Evolutionary conservation across 1,140 invertebrate species (phyloP).

Genomic region (Condylostylus longicornis): DNA sequence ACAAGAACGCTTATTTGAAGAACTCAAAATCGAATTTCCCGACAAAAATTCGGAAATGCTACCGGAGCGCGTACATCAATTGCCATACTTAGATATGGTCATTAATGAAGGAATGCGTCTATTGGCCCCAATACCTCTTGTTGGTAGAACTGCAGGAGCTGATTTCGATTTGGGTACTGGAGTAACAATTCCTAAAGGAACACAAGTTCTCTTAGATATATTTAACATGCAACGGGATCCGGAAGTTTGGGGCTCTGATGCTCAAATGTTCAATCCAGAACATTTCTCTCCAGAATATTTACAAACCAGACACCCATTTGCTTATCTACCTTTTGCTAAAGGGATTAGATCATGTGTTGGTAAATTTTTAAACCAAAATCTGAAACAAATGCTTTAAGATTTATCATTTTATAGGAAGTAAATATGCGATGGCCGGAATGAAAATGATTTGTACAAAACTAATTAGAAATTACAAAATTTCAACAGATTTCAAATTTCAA

Average conservation of each 20-base stretch:
- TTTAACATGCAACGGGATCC: constrained; percentile 26
- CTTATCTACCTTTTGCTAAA: constrained; percentile 28
- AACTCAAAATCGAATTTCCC: constrained; percentile 42
- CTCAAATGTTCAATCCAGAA: constrained; percentile 20
- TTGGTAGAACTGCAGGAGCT: constrained; percentile 15
- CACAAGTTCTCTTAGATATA: constrained; percentile 25
- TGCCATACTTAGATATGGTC: constrained; percentile 48
- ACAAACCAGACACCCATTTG: constrained; percentile 16
- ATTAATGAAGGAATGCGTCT: constrained; percentile 47
- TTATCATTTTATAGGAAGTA: too few relatives aligned
- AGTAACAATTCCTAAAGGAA: constrained; percentile 18
- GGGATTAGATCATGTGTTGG: constrained; percentile 31
- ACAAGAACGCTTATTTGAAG: constrained; percentile 43
- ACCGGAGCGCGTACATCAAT: constrained; percentile 39
- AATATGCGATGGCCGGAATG: too few relatives aligned
- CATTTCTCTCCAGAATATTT: constrained; percentile 19
- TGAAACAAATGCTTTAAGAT: too few relatives aligned
- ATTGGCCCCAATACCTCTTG: constrained; percentile 26
- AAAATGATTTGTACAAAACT: too few relatives aligned
- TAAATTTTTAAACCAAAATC: too few relatives aligned
- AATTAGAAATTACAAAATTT: too few relatives aligned
- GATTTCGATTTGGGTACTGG: constrained; percentile 13
- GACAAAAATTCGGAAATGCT: constrained; percentile 26
- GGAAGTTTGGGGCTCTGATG: constrained; percentile 21
- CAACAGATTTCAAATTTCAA: too few relatives aligned